phyloP scores from a whole-genome alignment of 2,113 vertebrate species.

The Tiliqua scincoides region DNA sequence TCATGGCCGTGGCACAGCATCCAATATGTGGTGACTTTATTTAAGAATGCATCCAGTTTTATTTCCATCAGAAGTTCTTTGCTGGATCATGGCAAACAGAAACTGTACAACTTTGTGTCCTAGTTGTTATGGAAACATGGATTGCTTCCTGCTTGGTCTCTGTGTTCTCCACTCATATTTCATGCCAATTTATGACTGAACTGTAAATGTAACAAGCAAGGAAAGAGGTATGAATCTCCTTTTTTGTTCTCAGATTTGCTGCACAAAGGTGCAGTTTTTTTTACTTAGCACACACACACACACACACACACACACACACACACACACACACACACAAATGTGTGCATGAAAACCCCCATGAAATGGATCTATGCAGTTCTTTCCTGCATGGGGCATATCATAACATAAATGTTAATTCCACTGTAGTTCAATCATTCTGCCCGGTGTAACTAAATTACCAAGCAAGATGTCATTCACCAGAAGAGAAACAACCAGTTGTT shows the following conservation, averaged over 20 bases:
- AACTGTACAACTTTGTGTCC: neutral
- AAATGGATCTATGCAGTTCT: neutral
- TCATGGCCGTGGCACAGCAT: neutral
- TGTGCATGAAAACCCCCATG: too few species aligned
- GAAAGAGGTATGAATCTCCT: neutral
- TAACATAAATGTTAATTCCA: conserved; percentile 46
- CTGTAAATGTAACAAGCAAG: conserved; percentile 9
- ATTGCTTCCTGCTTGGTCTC: neutral
- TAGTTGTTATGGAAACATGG: neutral
- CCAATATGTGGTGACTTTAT: neutral
- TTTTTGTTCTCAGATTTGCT: neutral
- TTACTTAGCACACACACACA: neutral
- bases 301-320: neutral
- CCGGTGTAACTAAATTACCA: conserved; percentile 39
- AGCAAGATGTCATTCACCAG: conserved; percentile 36
- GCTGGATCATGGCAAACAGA: neutral
- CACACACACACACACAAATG: neutral
- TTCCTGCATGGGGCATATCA: neutral
- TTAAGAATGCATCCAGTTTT: neutral
- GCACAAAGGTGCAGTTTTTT: neutral
- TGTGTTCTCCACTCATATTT: conserved; percentile 1
- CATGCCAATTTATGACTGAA: conserved; percentile 22
- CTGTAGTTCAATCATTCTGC: conserved; percentile 31
- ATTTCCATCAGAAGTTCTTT: neutral
- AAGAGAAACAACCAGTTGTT: conserved; percentile 30